A percentile compares a stretch with the other conserved stretches of the same genome.
Conservation (phyloP, 1,140 invertebrate species). For the Cydia pomonella region DNA sequence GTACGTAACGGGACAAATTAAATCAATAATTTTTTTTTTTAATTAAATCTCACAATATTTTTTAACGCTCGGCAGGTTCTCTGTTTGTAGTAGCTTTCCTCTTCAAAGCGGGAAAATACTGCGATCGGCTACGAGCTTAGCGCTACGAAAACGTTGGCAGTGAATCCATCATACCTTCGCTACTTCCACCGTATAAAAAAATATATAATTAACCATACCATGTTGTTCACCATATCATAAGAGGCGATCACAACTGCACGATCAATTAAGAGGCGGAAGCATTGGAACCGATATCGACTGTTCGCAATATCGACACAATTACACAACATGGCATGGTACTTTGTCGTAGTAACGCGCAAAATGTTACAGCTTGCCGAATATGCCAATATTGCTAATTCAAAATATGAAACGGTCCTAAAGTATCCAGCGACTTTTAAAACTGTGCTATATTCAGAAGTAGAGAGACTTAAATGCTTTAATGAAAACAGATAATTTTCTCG, state of each 20-base stretch:
- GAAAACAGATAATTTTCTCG: neutral
- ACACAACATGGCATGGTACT: neutral
- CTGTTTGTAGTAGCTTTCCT: too few relatives aligned
- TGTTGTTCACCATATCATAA: too few relatives aligned
- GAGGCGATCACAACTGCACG: neutral
- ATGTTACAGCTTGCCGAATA: neutral
- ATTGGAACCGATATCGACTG: neutral
- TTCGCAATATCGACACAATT: neutral
- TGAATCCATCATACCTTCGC: too few relatives aligned
- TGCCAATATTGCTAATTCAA: neutral
- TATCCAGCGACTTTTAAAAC: neutral
- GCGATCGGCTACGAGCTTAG: too few relatives aligned
- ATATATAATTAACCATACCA: too few relatives aligned
- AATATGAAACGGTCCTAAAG: neutral
- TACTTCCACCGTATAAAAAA: too few relatives aligned
- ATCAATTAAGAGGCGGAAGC: neutral
- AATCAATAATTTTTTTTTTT: too few relatives aligned
- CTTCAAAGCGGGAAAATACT: too few relatives aligned
- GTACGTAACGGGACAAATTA: too few relatives aligned
- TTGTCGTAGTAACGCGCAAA: neutral
- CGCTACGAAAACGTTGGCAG: too few relatives aligned
- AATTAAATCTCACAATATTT: too few relatives aligned
- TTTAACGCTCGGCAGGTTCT: too few relatives aligned
- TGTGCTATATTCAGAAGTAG: neutral
- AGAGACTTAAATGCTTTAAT: neutral